phyloP scores from a whole-genome alignment of 2,797 vertebrate species.

The Rhynchotus rufescens region DNA sequence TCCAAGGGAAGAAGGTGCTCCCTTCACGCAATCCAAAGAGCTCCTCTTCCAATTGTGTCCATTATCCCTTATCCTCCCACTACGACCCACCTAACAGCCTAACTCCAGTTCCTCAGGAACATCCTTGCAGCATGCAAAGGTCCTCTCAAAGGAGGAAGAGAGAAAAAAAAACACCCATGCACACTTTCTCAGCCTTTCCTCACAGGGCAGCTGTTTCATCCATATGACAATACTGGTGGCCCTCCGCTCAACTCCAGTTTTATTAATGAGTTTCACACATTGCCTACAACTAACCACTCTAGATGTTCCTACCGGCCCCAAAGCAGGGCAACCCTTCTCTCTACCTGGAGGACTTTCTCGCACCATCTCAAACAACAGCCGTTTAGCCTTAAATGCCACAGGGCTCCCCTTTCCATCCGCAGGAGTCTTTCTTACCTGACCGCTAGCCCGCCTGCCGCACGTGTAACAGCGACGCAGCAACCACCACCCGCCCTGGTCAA shows the following conservation, averaged over 20 bases:
- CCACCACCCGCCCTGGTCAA: too few species aligned
- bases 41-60: not conserved
- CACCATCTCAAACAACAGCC: too few species aligned
- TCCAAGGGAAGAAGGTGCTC: not conserved
- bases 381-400: too few species aligned
- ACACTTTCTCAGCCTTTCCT: not conserved
- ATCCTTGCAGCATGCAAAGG: rapidly evolving
- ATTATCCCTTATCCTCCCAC: not conserved
- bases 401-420: too few species aligned
- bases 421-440: not conserved
- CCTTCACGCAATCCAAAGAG: not conserved
- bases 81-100: not conserved
- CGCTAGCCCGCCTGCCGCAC: too few species aligned
- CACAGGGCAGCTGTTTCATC: not conserved
- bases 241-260: not conserved
- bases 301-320: too few species aligned
- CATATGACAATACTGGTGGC: rapidly evolving
- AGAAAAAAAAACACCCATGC: too few species aligned
- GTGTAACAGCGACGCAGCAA: too few species aligned
- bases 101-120: not conserved
- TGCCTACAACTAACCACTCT: not conserved
- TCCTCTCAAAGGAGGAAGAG: too few species aligned
- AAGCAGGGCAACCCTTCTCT: too few species aligned
- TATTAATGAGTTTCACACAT: not conserved
- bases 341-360: too few species aligned